Conservation (phyloP, 2,888 invertebrate genomes). For the Aporophyla lueneburgensis region DNA sequence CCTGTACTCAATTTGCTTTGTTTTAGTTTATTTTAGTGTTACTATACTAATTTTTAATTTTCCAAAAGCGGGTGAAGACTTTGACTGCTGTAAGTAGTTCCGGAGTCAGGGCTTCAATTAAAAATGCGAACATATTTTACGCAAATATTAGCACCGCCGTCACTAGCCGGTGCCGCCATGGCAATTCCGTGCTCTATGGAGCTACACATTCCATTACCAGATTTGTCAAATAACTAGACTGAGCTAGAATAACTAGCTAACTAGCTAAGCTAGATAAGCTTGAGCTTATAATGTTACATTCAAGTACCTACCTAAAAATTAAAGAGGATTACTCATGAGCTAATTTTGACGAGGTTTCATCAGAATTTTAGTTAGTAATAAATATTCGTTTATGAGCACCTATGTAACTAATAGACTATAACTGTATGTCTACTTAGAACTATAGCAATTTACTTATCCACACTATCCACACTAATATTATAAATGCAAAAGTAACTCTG, state of each 20-base stretch:
- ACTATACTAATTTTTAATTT: too few relatives aligned
- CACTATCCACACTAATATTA: too few relatives aligned
- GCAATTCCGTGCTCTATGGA: not conserved
- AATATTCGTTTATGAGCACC: not conserved
- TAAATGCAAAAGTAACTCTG: too few relatives aligned
- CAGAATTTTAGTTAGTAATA: not conserved
- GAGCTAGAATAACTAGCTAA: too few relatives aligned
- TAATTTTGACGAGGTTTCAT: conserved; percentile 12
- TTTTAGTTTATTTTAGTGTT: too few relatives aligned
- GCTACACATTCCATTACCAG: conserved; percentile 12
- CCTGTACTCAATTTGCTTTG: too few relatives aligned
- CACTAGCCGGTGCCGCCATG: not conserved
- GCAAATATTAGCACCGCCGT: not conserved
- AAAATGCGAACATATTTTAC: too few relatives aligned
- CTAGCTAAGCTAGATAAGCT: too few relatives aligned
- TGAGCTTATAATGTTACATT: not conserved
- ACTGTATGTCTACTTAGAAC: not conserved
- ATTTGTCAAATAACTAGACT: conserved; percentile 1
- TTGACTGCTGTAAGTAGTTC: too few relatives aligned
- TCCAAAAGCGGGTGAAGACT: too few relatives aligned
- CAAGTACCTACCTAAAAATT: not conserved
- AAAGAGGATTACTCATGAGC: not conserved
- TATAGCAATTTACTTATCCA: not conserved
- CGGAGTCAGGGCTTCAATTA: too few relatives aligned
- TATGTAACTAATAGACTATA: not conserved